phyloP scores from a whole-genome alignment of 2,888 invertebrate species.

The Trypoxylon attenuatum region DNA sequence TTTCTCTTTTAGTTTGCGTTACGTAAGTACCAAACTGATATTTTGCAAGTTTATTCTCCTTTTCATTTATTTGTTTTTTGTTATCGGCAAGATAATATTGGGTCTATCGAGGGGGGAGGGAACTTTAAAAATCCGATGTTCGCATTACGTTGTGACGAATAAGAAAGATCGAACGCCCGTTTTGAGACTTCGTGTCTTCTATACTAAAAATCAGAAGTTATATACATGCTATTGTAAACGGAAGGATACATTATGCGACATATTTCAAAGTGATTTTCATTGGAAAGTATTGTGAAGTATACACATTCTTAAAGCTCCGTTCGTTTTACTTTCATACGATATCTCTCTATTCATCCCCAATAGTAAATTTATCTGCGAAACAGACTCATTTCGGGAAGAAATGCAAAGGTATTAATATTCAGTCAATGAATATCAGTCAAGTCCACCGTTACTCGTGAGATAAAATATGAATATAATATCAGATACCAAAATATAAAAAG shows the following conservation, averaged over 20 bases:
- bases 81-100: too few relatives aligned
- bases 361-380: too few relatives aligned
- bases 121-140: too few relatives aligned
- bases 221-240: neutral
- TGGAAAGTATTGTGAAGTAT: neutral
- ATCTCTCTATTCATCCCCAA: neutral
- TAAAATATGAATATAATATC: neutral
- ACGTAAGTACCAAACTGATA: conserved; percentile 4
- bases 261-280: conserved; percentile 2
- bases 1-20: conserved; percentile 22
- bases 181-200: neutral
- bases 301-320: conserved; percentile 4
- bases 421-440: too few relatives aligned
- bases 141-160: too few relatives aligned
- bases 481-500: neutral
- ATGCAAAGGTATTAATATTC: neutral
- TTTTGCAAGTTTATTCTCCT: conserved; percentile 13
- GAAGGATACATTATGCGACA: neutral
- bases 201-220: neutral
- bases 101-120: neutral
- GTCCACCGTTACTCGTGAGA: too few relatives aligned
- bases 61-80: neutral
- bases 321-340: neutral
- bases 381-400: too few relatives aligned
- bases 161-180: too few relatives aligned